Conservation (phyloP, 2,113 vertebrate genomes). For the Anoplopoma fimbria region DNA sequence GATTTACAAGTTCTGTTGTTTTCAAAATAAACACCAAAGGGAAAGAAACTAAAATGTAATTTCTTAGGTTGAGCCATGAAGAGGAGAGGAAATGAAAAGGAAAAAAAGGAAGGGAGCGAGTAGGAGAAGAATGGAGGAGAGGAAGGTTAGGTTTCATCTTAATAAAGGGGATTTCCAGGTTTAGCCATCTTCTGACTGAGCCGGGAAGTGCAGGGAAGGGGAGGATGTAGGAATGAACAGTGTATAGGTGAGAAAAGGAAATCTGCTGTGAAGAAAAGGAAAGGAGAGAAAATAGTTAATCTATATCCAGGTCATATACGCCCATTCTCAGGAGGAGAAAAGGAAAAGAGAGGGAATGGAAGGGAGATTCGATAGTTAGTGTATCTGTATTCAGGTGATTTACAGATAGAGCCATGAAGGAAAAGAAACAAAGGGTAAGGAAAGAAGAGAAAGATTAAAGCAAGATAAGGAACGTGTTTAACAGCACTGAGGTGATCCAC, state of each 20-base stretch:
- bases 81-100: neutral
- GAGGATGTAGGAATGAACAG: no score
- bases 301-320: neutral
- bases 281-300: neutral
- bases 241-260: neutral
- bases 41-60: neutral
- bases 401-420: neutral
- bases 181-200: conserved; percentile 6
- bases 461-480: no score
- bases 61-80: neutral
- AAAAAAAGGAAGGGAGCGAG: neutral
- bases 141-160: neutral
- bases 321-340: neutral
- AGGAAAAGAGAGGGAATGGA: no score
- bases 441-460: neutral
- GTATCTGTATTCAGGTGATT: neutral
- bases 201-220: neutral
- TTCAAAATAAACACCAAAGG: neutral
- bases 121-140: neutral
- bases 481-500: neutral
- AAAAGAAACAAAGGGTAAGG: neutral
- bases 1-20: conserved; percentile 7
- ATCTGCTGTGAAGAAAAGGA: neutral
- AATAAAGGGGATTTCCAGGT: conserved; percentile 5
- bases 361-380: neutral